Evolutionary conservation across 2,888 invertebrate species (phyloP).

Genomic region (Cylindroiulus punctatus): DNA sequence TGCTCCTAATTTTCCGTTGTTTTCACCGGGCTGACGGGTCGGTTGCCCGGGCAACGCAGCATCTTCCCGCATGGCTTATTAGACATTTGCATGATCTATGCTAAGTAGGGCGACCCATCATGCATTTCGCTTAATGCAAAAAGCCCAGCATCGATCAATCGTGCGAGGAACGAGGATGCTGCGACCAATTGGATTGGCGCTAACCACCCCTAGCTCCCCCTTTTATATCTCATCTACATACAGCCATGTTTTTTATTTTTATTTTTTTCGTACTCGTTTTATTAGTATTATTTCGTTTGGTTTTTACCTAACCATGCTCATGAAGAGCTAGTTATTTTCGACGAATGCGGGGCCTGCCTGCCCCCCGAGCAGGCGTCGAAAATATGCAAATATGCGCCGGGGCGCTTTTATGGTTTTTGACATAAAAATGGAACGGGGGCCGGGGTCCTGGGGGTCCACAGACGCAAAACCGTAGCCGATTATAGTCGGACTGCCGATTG

Average conservation of each 20-base stretch:
- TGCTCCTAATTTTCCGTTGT: not conserved
- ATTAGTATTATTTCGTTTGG: not conserved
- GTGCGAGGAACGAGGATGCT: slow-evolving; percentile 30
- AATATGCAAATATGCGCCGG: not conserved
- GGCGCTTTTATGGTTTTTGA: not conserved
- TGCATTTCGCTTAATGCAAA: slow-evolving; percentile 46
- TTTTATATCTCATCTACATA: slow-evolving; percentile 29
- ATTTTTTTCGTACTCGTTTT: not conserved
- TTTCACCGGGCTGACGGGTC: not conserved
- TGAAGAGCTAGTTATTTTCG: slow-evolving; percentile 4
- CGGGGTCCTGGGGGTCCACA: not conserved
- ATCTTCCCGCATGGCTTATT: slow-evolving; percentile 51
- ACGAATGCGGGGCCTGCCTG: not conserved
- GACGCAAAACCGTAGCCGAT: not conserved
- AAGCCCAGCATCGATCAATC: slow-evolving; percentile 44
- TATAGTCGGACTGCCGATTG: not conserved
- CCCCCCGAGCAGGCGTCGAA: not conserved
- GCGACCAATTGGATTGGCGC: not conserved
- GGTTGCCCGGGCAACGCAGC: slow-evolving; percentile 1
- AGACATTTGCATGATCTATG: slow-evolving; percentile 56
- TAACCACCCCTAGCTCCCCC: slow-evolving; percentile 23
- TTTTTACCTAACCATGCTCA: not conserved
- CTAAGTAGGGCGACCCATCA: slow-evolving; percentile 52
- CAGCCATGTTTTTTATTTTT: slow-evolving; percentile 39
- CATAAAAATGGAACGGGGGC: not conserved